These are phyloP conservation scores for Ecliptopera silaceata DNA, from an alignment of 2,888 invertebrate species.

Conservation along the genomic window DNA sequence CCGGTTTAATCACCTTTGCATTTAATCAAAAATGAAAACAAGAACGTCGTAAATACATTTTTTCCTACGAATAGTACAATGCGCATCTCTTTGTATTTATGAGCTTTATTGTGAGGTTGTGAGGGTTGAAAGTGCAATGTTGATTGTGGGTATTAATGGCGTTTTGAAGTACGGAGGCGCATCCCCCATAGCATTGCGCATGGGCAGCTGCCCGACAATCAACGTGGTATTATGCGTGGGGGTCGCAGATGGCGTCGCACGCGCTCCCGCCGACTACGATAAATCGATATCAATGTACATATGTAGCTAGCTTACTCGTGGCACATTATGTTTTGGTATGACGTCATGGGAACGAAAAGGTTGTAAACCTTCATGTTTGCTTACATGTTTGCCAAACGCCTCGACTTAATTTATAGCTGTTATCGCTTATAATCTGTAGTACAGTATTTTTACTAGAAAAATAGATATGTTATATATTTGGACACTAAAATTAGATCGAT, in stretches of 20 bases:
- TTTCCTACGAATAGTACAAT: conserved; percentile 16
- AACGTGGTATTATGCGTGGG: conserved; percentile 72
- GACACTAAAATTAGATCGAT: too few relatives aligned
- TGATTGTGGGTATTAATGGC: conserved; percentile 20
- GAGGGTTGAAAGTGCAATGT: conserved; percentile 24
- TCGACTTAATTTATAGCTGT: not conserved
- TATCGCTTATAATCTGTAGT: not conserved
- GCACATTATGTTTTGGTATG: conserved; percentile 34
- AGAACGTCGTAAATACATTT: conserved; percentile 26
- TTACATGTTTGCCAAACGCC: not conserved
- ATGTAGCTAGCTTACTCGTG: conserved; percentile 30
- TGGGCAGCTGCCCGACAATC: conserved; percentile 73
- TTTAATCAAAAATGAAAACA: conserved; percentile 29
- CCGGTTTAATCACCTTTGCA: conserved; percentile 35
- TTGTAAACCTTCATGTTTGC: not conserved
- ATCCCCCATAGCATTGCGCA: conserved; percentile 49
- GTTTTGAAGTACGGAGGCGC: conserved; percentile 30
- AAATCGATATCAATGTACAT: conserved; percentile 64
- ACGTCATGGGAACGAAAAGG: conserved; percentile 31
- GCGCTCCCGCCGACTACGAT: conserved; percentile 52
- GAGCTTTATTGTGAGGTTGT: conserved; percentile 1
- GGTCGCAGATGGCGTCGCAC: conserved; percentile 75
- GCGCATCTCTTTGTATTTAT: conserved; percentile 5
- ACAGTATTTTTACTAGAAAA: too few relatives aligned
- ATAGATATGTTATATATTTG: too few relatives aligned